Conservation (phyloP, 2,888 invertebrate genomes). For the Cephus pygmeus region DNA sequence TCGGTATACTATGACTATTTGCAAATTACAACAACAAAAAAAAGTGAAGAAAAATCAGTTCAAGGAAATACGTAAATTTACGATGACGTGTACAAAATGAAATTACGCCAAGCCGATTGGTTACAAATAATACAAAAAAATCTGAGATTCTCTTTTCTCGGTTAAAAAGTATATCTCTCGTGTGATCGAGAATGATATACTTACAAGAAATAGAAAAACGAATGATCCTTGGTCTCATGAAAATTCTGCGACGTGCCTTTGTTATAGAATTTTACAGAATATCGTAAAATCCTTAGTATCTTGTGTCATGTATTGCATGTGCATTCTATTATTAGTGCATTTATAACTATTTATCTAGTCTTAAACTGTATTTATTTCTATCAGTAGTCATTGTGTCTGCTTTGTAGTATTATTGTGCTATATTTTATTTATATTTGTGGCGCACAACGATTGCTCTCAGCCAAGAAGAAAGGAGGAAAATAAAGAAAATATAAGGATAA, state of each 20-base stretch:
- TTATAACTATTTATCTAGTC: not conserved
- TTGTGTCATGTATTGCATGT: not conserved
- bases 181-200: not conserved
- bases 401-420: not conserved
- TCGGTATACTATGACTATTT: not conserved
- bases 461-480: not conserved
- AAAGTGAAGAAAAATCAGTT: not conserved
- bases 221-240: not conserved
- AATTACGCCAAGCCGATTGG: not conserved
- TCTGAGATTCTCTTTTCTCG: not conserved
- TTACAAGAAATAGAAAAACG: not conserved
- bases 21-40: not conserved
- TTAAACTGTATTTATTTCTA: not conserved
- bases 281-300: no score
- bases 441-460: not conserved
- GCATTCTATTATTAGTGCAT: not conserved
- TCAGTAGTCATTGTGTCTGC: not conserved
- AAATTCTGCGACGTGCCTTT: no score
- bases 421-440: not conserved
- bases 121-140: not conserved
- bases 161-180: not conserved
- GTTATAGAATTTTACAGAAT: no score
- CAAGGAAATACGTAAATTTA: not conserved
- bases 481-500: not conserved
- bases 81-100: not conserved